Base-by-base conservation (phyloP, 2,888 invertebrate genomes). In the Venusia cambrica region DNA sequence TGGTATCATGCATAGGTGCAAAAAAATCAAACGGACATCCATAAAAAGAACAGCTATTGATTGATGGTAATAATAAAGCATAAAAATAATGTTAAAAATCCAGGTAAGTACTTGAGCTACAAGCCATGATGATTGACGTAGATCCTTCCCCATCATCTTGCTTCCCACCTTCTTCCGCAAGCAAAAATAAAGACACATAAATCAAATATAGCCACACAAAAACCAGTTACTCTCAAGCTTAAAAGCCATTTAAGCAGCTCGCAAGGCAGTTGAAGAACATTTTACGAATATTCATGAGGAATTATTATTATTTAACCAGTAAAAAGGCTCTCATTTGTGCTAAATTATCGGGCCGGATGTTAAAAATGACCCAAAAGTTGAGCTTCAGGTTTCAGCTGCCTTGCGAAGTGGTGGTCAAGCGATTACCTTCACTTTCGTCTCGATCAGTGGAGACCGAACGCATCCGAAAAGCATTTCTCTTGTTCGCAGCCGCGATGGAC, bases 371-470 rank as follows among this genome's bases (percentile, higher is more conserved):
- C n/a, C n/a, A n/a, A n/a, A n/a, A n/a, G n/a, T n/a, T n/a, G n/a
- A n/a, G n/a, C n/a, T n/a, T n/a, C n/a, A n/a, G n/a, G n/a, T n/a
- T n/a, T n/a, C n/a, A n/a, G n/a, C n/a, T n/a, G n/a, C n/a, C n/a
- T n/a, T n/a, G n/a, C n/a, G n/a, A n/a, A n/a, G n/a, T n/a, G n/a
- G n/a, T n/a, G n/a, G n/a, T n/a, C n/a, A n/a, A n/a, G n/a, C n/a
- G n/a, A n/a, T n/a, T 37, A 87, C 88, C 88, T 77, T 88, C 88
- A 40, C 87, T 90, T 9, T 88, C 90, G 6, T 90, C 90, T 18
- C 74, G 65, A 45, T 92, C 92, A 8, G 92, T 90, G 29, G 92
- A 92, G 5, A 90, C 90, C 35, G 92, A 92, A 10, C 92, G 84
- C 38, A 88, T 87, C 21, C 88, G 84, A 45, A 91, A 91, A 0